A percentile compares a stretch with the other conserved stretches of the same genome.
phyloP scores from a whole-genome alignment of 2,797 vertebrate genomes.

The Lepilemur septentrionalis region DNA sequence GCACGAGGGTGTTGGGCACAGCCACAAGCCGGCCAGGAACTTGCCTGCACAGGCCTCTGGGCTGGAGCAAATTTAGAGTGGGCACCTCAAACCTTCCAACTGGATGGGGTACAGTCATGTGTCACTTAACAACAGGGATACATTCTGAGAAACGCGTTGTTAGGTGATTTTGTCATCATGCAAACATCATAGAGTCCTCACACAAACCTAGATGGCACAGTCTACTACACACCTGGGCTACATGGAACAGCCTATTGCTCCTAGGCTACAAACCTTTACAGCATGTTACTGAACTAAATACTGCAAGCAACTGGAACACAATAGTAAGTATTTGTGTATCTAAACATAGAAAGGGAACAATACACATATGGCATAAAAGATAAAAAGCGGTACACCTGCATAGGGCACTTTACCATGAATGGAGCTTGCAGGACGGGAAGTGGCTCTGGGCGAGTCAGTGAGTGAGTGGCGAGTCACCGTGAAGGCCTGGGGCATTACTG shows the following conservation, averaged over 20 bases:
- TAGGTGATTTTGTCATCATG: not conserved
- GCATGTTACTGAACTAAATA: not conserved
- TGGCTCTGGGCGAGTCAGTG: not conserved
- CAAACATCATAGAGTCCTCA: not conserved
- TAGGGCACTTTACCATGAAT: not conserved
- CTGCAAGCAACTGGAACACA: not conserved
- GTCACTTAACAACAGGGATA: not conserved
- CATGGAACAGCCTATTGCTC: not conserved
- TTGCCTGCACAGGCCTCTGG: not conserved
- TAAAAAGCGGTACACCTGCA: not conserved
- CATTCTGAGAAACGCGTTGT: not conserved
- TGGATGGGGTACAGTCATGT: not conserved
- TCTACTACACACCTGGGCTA: not conserved
- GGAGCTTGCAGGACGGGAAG: not conserved
- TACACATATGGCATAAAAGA: not conserved
- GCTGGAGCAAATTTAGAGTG: not conserved
- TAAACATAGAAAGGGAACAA: not conserved
- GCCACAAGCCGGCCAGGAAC: rapidly evolving
- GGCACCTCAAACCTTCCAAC: not conserved
- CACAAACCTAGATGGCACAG: not conserved
- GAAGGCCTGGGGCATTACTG: not conserved
- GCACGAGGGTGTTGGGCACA: not conserved
- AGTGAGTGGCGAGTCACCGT: not conserved
- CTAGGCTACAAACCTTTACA: not conserved
- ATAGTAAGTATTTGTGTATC: not conserved